A percentile compares a stretch with the other conserved stretches of the same genome.
Evolutionary conservation across 2,113 vertebrate genomes (phyloP).

Genomic region (Scomber colias): DNA sequence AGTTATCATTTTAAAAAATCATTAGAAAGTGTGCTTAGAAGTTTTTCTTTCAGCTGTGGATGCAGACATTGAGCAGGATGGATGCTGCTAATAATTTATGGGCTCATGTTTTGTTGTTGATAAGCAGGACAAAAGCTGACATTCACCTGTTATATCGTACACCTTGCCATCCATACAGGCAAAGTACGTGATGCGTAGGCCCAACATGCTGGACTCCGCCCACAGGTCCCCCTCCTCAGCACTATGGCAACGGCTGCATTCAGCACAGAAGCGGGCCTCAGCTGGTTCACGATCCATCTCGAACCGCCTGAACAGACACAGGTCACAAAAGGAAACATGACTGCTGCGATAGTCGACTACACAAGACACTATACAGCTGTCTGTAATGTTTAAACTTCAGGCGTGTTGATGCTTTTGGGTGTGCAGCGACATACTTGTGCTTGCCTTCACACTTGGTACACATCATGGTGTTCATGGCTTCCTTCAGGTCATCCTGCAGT

Average conservation of each 20-base stretch:
- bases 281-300: slow-evolving; percentile 92
- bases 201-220: slow-evolving; percentile 96
- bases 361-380: not conserved
- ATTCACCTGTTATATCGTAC: slow-evolving; percentile 94
- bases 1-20: not conserved
- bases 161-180: slow-evolving; percentile 95
- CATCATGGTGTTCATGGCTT: slow-evolving; percentile 98
- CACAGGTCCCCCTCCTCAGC: slow-evolving; percentile 96
- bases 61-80: not conserved
- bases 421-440: slow-evolving; percentile 87
- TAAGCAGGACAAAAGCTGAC: not conserved
- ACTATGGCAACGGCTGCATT: slow-evolving; percentile 90
- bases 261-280: slow-evolving; percentile 90
- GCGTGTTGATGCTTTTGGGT: not conserved
- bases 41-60: not conserved
- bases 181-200: slow-evolving; percentile 95
- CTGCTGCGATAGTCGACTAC: not conserved
- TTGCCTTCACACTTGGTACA: slow-evolving; percentile 96
- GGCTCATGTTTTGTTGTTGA: not conserved
- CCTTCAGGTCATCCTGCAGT: slow-evolving; percentile 95
- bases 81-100: not conserved
- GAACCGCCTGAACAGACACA: slow-evolving; percentile 87
- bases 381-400: not conserved
- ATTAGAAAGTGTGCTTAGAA: not conserved
- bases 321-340: slow-evolving; percentile 2